Percentiles rank a stretch among this genome's conserved stretches.
Evolutionary conservation across 2,888 invertebrate species (phyloP).

Genomic region (Melanostoma scalare): DNA sequence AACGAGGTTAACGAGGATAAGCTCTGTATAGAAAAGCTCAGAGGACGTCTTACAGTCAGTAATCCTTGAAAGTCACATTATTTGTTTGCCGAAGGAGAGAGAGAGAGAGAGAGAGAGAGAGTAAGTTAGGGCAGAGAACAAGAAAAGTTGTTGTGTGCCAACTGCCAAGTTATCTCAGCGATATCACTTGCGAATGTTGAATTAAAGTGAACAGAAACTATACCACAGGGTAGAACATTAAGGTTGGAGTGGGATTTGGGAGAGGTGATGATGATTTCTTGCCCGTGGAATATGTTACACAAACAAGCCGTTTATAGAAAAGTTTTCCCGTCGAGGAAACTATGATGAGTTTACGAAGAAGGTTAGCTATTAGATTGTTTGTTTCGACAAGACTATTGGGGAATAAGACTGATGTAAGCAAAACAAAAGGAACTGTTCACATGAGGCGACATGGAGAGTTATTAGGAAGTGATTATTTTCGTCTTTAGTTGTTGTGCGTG

Average conservation of each 20-base stretch:
- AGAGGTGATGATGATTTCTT: slow-evolving; percentile 15
- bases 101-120: too few species aligned
- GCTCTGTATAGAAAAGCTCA: slow-evolving; percentile 24
- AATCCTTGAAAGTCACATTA: slow-evolving; percentile 56
- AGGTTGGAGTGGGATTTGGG: background rate
- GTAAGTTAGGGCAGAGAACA: too few species aligned
- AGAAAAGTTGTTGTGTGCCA: slow-evolving; percentile 10
- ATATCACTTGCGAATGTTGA: slow-evolving; percentile 18
- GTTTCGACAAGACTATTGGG: slow-evolving; percentile 1
- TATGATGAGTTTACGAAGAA: slow-evolving; percentile 1
- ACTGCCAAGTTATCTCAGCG: slow-evolving; percentile 33
- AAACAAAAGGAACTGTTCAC: background rate
- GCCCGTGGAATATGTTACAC: slow-evolving; percentile 6
- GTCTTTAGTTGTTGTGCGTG: background rate
- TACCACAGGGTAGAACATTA: background rate
- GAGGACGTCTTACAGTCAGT: slow-evolving; percentile 21
- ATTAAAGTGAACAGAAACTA: slow-evolving; percentile 18
- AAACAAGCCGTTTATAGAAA: background rate
- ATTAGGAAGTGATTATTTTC: slow-evolving; percentile 15
- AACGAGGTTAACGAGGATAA: slow-evolving; percentile 65
- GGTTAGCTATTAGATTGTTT: background rate
- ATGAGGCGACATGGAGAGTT: background rate
- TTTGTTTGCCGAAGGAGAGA: slow-evolving; percentile 1
- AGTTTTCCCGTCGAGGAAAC: background rate
- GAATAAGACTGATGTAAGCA: background rate